A percentile compares a stretch with the other conserved stretches of the same genome.
These are phyloP conservation scores for Copsychus sechellarum DNA, from an alignment of 2,113 vertebrate species.

Conservation along the genomic window DNA sequence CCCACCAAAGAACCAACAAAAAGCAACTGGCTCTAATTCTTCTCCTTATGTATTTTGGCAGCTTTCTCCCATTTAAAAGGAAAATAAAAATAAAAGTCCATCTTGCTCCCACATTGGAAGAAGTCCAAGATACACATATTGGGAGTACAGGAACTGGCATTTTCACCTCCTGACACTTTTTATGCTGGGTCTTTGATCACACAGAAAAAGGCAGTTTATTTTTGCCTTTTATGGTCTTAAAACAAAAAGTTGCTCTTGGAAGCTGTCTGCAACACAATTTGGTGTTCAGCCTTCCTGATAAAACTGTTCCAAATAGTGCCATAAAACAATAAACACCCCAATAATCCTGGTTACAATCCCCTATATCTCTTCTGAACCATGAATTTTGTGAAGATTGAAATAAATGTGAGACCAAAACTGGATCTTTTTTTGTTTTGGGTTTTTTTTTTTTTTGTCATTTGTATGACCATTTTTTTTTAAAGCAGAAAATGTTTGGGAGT, in stretches of 20 bases:
- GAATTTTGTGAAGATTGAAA: background rate
- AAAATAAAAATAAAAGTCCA: slow-evolving; percentile 56
- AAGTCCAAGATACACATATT: slow-evolving; percentile 53
- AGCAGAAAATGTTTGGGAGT: background rate
- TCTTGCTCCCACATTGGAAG: slow-evolving; percentile 58
- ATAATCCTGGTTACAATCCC: background rate
- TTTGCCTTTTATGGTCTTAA: slow-evolving; percentile 28
- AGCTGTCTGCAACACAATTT: slow-evolving; percentile 13
- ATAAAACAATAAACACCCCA: background rate
- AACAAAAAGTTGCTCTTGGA: slow-evolving; percentile 57
- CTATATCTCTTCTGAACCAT: background rate
- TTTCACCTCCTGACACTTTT: slow-evolving; percentile 63
- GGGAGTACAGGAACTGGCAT: slow-evolving; percentile 58
- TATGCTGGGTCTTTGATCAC: slow-evolving; percentile 53
- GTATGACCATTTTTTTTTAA: background rate
- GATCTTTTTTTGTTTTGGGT: background rate
- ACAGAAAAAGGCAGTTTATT: slow-evolving; percentile 49
- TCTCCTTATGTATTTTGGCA: slow-evolving; percentile 63
- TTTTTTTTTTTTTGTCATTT: background rate
- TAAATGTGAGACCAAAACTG: background rate
- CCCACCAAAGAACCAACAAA: slow-evolving; percentile 36
- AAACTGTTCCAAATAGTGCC: background rate
- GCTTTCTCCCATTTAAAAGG: slow-evolving; percentile 15
- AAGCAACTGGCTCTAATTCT: slow-evolving; percentile 42
- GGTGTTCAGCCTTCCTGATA: background rate